Evolutionary conservation across 1,140 invertebrate species (phyloP), one percentile per base, ranked within the genome.

Genomic region (Nilaparvata lugens): DNA sequence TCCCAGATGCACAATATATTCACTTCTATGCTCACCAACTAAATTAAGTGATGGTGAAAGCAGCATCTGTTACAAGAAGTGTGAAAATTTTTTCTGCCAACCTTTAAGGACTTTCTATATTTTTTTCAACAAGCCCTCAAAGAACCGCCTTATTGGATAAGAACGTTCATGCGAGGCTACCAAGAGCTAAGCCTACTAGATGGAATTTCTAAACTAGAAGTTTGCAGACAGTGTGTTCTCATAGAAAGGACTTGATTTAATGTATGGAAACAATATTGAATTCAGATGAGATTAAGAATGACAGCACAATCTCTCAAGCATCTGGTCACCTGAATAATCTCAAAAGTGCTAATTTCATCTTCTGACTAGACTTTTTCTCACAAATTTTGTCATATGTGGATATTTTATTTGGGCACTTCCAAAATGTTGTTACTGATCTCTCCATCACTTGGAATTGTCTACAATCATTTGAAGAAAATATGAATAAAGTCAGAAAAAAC

Each of bases 21-120:
- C 71, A 73, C 55, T 73, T 68, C 55, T 73, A 72, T 61, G 68
- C 66, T 23, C 72, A 73, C 57, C 65, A 69, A 64, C 58, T 71
- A 31, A 72, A 72, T 62, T 65, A 71, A 48, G 66, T 73, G 51
- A 61, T 74, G 28, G 60, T 65, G 38, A 48, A 67, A 65, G 65
- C 68, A 42, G 63, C 67, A 58, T 67, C 63, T 28, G 42, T 52
- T 64, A 71, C 68, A 25, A 64, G 56, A 48, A 59, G 62, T 25
- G 65, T 67, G 42, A 58, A 66, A n/a, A 65, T 67, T 40, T 73
- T 73, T 62, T 70, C 72, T 61, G 16, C 54, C 6, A 40, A 56
- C 14, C 42, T 56, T 4, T 19, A 40, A 19, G 54, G 25, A 24
- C 13, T 56, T n/a, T 19, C 19, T 5, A 40, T 19, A 40, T 28